Conservation (phyloP, 1,140 invertebrate genomes). For the Zeugodacus cucurbitae region DNA sequence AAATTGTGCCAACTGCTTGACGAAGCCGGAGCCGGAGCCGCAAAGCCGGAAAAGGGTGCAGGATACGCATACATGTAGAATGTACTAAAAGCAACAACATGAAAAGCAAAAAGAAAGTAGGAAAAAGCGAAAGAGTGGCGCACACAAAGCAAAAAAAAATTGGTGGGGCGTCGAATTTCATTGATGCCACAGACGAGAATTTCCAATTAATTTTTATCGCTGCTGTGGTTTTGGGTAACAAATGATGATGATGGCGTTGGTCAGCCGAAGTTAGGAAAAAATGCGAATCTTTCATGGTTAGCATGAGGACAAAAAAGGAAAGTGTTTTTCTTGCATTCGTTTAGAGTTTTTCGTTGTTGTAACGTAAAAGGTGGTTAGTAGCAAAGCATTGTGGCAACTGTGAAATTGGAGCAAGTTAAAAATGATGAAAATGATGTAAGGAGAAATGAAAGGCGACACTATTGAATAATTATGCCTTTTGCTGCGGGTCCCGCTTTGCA, state of each 20-base stretch:
- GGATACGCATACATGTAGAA: neutral
- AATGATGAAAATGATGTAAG: neutral
- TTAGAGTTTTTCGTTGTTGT: no score
- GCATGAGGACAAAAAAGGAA: neutral
- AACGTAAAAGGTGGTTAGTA: neutral
- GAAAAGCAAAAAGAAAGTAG: neutral
- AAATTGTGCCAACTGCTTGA: neutral
- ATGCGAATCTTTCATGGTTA: neutral
- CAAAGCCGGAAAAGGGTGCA: neutral
- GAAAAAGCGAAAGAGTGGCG: neutral
- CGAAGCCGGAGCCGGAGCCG: neutral
- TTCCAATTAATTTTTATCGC: conserved; percentile 37
- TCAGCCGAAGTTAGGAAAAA: neutral
- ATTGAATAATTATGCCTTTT: neutral
- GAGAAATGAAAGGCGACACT: neutral
- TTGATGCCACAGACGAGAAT: conserved; percentile 33
- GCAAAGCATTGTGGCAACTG: neutral
- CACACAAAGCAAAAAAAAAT: neutral
- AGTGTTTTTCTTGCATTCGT: neutral
- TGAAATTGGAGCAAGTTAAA: conserved; percentile 9
- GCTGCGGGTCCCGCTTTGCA: neutral
- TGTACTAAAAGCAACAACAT: neutral
- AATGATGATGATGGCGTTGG: conserved; percentile 29
- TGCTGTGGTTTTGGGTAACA: conserved; percentile 26
- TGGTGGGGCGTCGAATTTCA: neutral